A percentile compares a stretch with the other conserved stretches of the same genome.
phyloP scores from a whole-genome alignment of 2,113 vertebrate species.

The Gorilla gorilla region DNA sequence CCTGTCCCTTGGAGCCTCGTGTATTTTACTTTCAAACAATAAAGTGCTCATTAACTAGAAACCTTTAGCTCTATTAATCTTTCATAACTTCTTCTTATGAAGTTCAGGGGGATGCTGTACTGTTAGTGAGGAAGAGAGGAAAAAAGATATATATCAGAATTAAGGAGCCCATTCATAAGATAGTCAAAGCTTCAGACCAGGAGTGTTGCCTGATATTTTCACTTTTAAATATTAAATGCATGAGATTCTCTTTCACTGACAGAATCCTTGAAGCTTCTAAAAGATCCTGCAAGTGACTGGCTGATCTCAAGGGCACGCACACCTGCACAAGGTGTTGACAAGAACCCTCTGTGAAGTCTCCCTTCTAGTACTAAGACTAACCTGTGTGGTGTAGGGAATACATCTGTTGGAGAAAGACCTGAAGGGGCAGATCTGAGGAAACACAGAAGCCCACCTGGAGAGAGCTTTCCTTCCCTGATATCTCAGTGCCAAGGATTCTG shows the following conservation, averaged over 20 bases:
- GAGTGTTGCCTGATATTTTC: background rate
- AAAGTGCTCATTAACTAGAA: slow-evolving; percentile 7
- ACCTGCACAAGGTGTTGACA: background rate
- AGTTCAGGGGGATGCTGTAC: background rate
- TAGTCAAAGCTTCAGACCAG: background rate
- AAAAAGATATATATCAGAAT: background rate
- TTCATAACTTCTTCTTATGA: slow-evolving; percentile 33
- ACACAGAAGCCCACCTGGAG: background rate
- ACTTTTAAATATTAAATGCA: background rate
- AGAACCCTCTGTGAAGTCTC: background rate
- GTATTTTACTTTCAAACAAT: slow-evolving; percentile 23
- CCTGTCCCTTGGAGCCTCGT: background rate
- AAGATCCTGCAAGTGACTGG: background rate
- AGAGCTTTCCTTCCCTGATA: background rate
- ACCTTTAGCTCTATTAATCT: slow-evolving; percentile 26
- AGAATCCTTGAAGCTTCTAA: background rate
- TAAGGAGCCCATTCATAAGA: background rate
- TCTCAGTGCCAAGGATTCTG: background rate
- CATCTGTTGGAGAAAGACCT: background rate
- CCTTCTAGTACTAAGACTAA: background rate
- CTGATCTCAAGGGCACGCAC: background rate
- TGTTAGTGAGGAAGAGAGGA: background rate
- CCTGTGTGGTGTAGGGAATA: background rate
- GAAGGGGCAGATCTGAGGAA: background rate
- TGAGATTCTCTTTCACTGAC: background rate